phyloP scores from a whole-genome alignment of 2,888 invertebrate species.

The Chelonus formosanus region DNA sequence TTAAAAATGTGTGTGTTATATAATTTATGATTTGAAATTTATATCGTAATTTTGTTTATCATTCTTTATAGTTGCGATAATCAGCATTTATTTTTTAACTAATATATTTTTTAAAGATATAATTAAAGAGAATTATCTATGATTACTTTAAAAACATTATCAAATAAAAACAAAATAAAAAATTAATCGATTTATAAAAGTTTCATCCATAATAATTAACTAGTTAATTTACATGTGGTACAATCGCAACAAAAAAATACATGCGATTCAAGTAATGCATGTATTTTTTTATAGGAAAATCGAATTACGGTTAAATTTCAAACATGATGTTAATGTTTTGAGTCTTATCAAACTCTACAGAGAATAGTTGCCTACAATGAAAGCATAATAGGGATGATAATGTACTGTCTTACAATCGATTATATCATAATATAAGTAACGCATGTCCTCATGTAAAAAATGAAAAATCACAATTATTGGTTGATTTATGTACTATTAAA shows the following conservation, averaged over 20 bases:
- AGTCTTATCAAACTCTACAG: slow-evolving; percentile 61
- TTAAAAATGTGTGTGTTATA: slow-evolving; percentile 50
- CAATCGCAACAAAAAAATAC: slow-evolving; percentile 12
- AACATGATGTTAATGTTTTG: slow-evolving; percentile 57
- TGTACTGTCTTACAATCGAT: slow-evolving; percentile 57
- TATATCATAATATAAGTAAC: slow-evolving; percentile 60
- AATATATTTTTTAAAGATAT: slow-evolving; percentile 40
- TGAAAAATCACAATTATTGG: slow-evolving; percentile 51
- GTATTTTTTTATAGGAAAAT: slow-evolving; percentile 34
- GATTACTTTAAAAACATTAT: too few species aligned
- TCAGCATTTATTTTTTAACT: slow-evolving; percentile 31
- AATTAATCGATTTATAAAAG: too few species aligned
- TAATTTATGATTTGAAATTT: slow-evolving; percentile 51
- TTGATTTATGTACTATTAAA: slow-evolving; percentile 64
- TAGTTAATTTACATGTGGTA: slow-evolving; percentile 13
- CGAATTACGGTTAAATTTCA: slow-evolving; percentile 56
- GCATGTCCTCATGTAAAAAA: slow-evolving; percentile 62
- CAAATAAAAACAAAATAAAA: too few species aligned
- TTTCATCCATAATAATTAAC: slow-evolving; percentile 10
- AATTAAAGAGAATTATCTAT: slow-evolving; percentile 20
- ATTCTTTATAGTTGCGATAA: slow-evolving; percentile 19
- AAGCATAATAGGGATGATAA: slow-evolving; percentile 42
- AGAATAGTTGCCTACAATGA: slow-evolving; percentile 61
- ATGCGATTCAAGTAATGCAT: slow-evolving; percentile 8
- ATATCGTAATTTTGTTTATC: slow-evolving; percentile 52